Conservation (phyloP, 2,113 vertebrate genomes). For the Echinops telfairi region DNA sequence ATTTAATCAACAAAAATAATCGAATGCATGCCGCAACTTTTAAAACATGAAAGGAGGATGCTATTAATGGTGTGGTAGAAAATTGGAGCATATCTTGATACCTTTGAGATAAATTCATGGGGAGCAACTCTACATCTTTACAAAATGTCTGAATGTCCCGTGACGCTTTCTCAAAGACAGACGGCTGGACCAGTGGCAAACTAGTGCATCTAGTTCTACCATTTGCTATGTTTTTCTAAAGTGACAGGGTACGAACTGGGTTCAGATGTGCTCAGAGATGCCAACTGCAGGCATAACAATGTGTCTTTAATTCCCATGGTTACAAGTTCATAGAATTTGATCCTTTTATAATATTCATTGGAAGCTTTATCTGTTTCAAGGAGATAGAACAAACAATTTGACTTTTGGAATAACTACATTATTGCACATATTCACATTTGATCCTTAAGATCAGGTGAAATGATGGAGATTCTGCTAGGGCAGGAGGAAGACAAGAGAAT, state of each 20-base stretch:
- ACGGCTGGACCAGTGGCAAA: not conserved
- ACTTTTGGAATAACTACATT: not conserved
- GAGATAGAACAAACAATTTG: not conserved
- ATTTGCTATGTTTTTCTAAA: slow-evolving; percentile 7
- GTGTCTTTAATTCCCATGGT: not conserved
- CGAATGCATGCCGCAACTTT: not conserved
- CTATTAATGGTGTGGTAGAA: not conserved
- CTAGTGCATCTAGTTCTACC: not conserved
- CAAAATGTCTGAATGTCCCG: not conserved
- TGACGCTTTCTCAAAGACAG: not conserved
- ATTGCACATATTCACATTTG: not conserved
- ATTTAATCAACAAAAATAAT: not conserved
- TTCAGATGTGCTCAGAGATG: not conserved
- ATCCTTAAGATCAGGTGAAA: not conserved
- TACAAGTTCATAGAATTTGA: not conserved
- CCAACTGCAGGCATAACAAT: not conserved
- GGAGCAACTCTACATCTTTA: not conserved
- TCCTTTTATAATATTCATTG: not conserved
- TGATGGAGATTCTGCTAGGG: not conserved
- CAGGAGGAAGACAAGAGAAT: not conserved
- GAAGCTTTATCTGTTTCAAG: not conserved
- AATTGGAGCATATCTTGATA: not conserved
- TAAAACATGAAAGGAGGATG: not conserved
- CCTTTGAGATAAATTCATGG: not conserved
- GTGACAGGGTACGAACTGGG: not conserved